These are phyloP conservation scores for Conopomorpha cramerella DNA, from an alignment of 1,140 invertebrate species.

Conservation along the genomic window DNA sequence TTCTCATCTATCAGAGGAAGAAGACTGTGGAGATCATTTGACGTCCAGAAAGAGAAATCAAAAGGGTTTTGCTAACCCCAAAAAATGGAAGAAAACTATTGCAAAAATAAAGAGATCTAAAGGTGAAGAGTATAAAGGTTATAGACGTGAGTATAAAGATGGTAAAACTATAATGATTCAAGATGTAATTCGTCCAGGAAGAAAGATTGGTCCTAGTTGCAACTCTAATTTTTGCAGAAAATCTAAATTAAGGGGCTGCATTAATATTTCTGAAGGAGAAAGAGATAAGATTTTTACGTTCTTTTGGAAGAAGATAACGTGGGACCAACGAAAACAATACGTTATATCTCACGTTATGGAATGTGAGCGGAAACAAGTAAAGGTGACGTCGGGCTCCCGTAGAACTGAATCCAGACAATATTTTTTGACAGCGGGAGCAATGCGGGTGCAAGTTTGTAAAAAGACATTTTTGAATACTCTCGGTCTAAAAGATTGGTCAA, in stretches of 20 bases:
- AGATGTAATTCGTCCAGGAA: conserved; percentile 7
- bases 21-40: no score
- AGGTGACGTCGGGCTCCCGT: conserved; percentile 9
- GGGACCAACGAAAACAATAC: conserved; percentile 9
- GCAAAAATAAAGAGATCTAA: conserved; percentile 10
- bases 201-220: conserved; percentile 8
- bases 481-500: conserved; percentile 14
- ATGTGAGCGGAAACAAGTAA: conserved; percentile 8
- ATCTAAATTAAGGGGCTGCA: conserved; percentile 10
- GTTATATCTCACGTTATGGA: conserved; percentile 8
- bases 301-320: conserved; percentile 8
- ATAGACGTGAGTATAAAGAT: conserved; percentile 9
- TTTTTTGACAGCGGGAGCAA: conserved; percentile 10
- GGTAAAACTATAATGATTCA: conserved; percentile 6
- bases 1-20: no score
- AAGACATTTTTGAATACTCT: conserved; percentile 13
- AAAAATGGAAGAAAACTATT: no score
- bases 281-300: conserved; percentile 9
- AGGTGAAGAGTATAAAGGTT: conserved; percentile 10
- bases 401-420: conserved; percentile 12
- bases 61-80: no score
- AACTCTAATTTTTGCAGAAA: conserved; percentile 12
- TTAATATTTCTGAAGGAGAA: conserved; percentile 9
- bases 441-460: conserved; percentile 13
- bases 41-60: conserved; percentile 9